Percentiles rank a stretch among this genome's conserved stretches.
These are phyloP conservation scores for Ceratotherium simum DNA, from an alignment of 2,113 vertebrate species.

Conservation along the genomic window DNA sequence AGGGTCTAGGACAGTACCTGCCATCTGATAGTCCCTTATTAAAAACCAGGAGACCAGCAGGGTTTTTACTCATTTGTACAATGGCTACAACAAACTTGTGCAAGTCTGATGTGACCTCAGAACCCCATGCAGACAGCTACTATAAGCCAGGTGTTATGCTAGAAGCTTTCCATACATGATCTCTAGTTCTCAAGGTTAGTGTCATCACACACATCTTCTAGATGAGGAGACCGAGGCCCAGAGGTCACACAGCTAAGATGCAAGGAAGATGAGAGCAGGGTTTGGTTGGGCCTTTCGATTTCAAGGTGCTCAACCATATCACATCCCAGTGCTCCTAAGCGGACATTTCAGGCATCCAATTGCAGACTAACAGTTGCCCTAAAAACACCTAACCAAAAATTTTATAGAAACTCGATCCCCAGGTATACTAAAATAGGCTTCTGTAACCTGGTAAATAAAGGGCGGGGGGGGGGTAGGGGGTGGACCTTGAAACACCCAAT, in stretches of 20 bases:
- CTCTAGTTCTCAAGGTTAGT: neutral
- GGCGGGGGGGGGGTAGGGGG: neutral
- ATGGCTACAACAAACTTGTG: no score
- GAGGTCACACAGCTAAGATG: neutral
- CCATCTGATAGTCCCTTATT: neutral
- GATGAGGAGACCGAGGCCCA: neutral
- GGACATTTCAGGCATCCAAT: neutral
- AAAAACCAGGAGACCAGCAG: neutral
- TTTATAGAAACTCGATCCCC: neutral
- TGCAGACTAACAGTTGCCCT: neutral
- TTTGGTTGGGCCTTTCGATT: fast-evolving
- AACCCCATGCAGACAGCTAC: fast-evolving
- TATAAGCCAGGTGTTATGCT: fast-evolving
- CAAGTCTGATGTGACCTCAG: neutral
- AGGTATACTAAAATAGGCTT: neutral
- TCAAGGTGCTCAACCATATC: neutral
- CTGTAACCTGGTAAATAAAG: neutral
- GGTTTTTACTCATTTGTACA: neutral
- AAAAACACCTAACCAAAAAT: neutral
- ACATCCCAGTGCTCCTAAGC: neutral
- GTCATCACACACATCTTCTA: neutral
- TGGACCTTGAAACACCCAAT: neutral
- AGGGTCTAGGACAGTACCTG: neutral
- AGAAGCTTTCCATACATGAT: neutral
- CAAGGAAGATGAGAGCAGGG: neutral